Percentiles rank a stretch among this genome's conserved stretches.
Conservation (phyloP, 2,797 vertebrate species). For the Tenualosa ilisha region DNA sequence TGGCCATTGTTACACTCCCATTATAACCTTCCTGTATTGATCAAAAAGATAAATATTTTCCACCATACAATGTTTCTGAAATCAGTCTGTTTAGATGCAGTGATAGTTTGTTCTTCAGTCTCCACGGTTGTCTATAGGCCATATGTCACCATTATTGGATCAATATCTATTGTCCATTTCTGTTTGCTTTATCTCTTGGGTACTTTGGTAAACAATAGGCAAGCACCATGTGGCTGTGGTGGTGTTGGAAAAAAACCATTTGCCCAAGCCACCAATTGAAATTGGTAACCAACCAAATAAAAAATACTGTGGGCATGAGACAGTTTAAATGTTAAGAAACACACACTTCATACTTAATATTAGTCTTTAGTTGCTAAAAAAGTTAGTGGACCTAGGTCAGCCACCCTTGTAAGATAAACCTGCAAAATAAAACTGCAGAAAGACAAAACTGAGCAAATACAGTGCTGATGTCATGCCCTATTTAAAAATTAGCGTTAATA, state of each 20-base stretch:
- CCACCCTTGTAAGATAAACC: not conserved
- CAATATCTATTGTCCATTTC: conserved; percentile 7
- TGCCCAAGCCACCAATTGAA: not conserved
- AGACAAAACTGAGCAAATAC: not conserved
- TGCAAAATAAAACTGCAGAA: not conserved
- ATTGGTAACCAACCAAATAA: not conserved
- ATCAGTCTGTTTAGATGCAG: not conserved
- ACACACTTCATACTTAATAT: too few species aligned
- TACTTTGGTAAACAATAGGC: not conserved
- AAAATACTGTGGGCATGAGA: not conserved
- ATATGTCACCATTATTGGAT: conserved; percentile 1
- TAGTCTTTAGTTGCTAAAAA: too few species aligned
- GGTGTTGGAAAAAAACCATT: not conserved
- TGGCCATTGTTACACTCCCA: not conserved
- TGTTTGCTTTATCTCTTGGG: not conserved
- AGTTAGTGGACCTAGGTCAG: not conserved
- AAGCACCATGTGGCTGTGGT: not conserved
- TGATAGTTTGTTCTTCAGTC: conserved; percentile 1
- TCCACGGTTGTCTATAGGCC: not conserved
- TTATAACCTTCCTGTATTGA: not conserved
- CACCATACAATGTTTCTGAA: not conserved
- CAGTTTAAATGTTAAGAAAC: not conserved
- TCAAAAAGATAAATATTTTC: not conserved
- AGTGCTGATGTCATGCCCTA: not conserved
- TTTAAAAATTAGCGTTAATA: too few species aligned